Conservation (phyloP, 1,140 invertebrate species). For the Drosophila burlai region DNA sequence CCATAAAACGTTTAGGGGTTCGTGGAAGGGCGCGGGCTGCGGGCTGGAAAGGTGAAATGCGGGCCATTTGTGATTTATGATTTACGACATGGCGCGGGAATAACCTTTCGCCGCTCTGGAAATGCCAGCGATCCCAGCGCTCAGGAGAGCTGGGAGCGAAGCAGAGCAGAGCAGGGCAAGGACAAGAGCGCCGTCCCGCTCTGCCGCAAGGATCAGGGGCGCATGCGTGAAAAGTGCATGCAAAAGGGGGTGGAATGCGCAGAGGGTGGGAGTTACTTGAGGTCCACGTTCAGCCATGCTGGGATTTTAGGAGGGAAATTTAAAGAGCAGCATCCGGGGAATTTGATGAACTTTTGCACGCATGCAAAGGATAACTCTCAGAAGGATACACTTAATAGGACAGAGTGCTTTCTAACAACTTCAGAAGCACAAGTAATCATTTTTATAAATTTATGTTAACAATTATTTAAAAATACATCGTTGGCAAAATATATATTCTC, state of each 20-base stretch:
- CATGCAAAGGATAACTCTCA: background rate
- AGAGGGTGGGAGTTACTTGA: conserved; percentile 8
- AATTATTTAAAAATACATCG: too few relatives aligned
- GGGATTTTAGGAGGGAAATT: conserved; percentile 26
- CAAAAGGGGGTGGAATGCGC: conserved; percentile 45
- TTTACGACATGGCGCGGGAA: conserved; percentile 80
- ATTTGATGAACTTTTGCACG: conserved; percentile 2
- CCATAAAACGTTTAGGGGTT: conserved; percentile 74
- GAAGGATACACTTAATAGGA: background rate
- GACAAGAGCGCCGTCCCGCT: conserved; percentile 43
- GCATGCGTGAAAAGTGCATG: conserved; percentile 57
- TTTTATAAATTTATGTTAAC: too few relatives aligned
- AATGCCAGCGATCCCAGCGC: conserved; percentile 71
- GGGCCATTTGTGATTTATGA: conserved; percentile 70
- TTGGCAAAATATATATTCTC: background rate
- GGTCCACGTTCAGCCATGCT: conserved; percentile 40
- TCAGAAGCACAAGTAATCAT: too few relatives aligned
- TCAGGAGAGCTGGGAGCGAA: background rate
- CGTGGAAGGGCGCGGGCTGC: conserved; percentile 54
- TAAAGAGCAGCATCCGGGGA: conserved; percentile 17
- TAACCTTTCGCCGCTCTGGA: conserved; percentile 55
- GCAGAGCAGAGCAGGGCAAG: conserved; percentile 5
- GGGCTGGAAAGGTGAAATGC: conserved; percentile 15
- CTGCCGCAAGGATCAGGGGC: conserved; percentile 45
- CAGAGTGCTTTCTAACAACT: too few relatives aligned